phyloP scores from a whole-genome alignment of 2,797 vertebrate genomes.

The Lepilemur septentrionalis region DNA sequence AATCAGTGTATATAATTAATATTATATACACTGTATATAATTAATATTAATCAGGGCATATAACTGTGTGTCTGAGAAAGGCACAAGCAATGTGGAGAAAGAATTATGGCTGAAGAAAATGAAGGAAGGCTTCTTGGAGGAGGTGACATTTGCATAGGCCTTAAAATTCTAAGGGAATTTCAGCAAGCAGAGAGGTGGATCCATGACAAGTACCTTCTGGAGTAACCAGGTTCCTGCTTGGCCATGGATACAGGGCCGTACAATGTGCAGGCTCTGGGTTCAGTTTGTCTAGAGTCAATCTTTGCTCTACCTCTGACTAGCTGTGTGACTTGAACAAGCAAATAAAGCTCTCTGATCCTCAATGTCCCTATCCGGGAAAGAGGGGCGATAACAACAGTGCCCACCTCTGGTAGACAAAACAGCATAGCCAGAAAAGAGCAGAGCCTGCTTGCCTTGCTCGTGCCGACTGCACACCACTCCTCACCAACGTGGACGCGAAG shows the following conservation, averaged over 20 bases:
- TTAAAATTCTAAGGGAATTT: neutral
- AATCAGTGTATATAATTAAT: neutral
- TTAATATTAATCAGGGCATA: neutral
- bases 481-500: neutral
- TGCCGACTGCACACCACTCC: neutral
- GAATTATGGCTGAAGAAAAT: neutral
- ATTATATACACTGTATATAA: neutral
- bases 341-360: neutral
- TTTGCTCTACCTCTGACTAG: neutral
- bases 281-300: neutral
- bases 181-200: neutral
- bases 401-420: neutral
- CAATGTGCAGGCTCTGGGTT: neutral
- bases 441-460: neutral
- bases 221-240: neutral
- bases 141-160: neutral
- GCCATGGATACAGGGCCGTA: neutral
- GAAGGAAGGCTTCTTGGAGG: neutral
- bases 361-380: neutral
- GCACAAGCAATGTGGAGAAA: neutral
- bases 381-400: neutral
- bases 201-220: neutral
- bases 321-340: neutral
- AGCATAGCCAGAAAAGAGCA: neutral
- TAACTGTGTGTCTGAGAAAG: neutral